These are phyloP conservation scores for Oligia latruncula DNA, from an alignment of 2,888 invertebrate genomes.

Conservation along the genomic window DNA sequence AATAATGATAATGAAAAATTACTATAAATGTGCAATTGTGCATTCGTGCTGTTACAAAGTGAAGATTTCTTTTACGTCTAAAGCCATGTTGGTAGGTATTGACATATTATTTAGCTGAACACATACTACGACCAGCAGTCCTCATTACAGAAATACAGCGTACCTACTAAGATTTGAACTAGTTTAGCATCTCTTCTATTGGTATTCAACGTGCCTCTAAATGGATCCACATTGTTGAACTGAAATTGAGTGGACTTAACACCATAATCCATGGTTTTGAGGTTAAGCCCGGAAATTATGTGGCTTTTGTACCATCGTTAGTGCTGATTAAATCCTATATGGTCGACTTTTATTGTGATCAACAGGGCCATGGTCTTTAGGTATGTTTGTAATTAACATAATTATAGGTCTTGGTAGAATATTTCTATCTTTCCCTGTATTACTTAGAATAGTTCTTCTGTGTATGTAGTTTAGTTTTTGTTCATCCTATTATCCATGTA, in stretches of 20 bases:
- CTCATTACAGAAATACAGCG: background rate
- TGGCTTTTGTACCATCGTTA: conserved; percentile 25
- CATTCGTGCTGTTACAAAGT: background rate
- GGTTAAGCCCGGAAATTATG: conserved; percentile 20
- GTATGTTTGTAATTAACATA: conserved; percentile 7
- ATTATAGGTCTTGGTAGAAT: background rate
- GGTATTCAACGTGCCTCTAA: conserved; percentile 8
- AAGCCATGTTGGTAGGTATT: too few species aligned
- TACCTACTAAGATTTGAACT: background rate
- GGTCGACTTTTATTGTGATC: conserved; percentile 21
- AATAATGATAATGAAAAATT: background rate
- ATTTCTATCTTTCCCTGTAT: background rate
- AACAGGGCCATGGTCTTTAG: conserved; percentile 5
- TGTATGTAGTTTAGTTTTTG: too few species aligned
- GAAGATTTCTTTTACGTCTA: background rate
- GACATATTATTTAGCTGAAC: background rate
- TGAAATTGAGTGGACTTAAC: conserved; percentile 48
- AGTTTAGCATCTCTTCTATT: conserved; percentile 15
- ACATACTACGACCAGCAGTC: background rate
- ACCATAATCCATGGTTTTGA: conserved; percentile 43
- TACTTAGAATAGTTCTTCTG: too few species aligned
- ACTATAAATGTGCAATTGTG: background rate
- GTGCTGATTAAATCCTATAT: conserved; percentile 40
- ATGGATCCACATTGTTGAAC: conserved; percentile 35
- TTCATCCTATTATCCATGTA: background rate